Percentiles rank a stretch among this genome's conserved stretches.
These are phyloP conservation scores for Cosmia pyralina DNA, from an alignment of 2,888 invertebrate species.

Conservation along the genomic window DNA sequence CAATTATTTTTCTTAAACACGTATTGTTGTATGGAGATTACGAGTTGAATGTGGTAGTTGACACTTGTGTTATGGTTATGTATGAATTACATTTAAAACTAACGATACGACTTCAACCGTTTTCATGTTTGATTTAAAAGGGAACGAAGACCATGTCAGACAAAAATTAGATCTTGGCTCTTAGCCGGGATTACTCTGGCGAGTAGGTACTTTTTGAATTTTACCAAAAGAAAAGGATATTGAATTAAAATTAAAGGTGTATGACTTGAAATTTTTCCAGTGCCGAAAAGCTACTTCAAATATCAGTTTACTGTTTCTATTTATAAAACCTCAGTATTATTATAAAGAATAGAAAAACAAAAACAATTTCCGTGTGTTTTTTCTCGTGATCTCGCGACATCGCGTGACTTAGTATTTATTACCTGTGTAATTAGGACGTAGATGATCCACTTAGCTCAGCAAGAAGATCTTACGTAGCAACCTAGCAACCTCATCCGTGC, in stretches of 20 bases:
- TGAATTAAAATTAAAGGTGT: conserved; percentile 4
- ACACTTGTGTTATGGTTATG: conserved; percentile 40
- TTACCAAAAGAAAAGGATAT: neutral
- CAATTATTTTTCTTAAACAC: conserved; percentile 54
- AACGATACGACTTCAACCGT: neutral
- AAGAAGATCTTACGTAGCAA: conserved; percentile 50
- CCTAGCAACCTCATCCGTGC: conserved; percentile 27
- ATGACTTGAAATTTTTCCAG: neutral
- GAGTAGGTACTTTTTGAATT: conserved; percentile 12
- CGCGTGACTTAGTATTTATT: conserved; percentile 59
- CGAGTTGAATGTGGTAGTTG: conserved; percentile 33
- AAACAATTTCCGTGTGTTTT: conserved; percentile 43
- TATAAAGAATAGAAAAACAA: conserved; percentile 25
- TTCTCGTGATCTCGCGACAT: conserved; percentile 54
- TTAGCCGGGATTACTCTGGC: neutral
- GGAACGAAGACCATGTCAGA: neutral
- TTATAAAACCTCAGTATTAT: conserved; percentile 12
- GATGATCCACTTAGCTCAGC: conserved; percentile 43
- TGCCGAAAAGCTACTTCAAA: neutral
- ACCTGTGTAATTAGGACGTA: conserved; percentile 58
- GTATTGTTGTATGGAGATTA: conserved; percentile 50
- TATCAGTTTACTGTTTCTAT: neutral
- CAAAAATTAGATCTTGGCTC: conserved; percentile 21
- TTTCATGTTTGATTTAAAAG: conserved; percentile 10
- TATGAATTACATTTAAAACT: conserved; percentile 15